Conservation (phyloP, 2,113 vertebrate species). For the Halichoeres trimaculatus region DNA sequence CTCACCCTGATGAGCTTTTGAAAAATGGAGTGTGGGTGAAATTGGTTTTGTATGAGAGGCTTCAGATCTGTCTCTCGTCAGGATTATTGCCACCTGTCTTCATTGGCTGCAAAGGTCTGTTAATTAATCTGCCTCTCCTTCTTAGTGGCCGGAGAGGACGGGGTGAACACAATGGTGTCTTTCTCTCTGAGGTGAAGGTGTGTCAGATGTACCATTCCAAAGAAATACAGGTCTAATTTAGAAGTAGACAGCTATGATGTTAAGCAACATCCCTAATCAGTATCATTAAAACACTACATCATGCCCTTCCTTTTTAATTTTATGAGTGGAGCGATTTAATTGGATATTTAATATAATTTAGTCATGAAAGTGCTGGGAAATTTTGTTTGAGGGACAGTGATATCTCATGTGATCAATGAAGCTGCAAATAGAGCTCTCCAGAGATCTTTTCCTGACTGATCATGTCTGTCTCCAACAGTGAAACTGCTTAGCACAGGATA, state of each 20-base stretch:
- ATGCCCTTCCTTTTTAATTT: slow-evolving; percentile 61
- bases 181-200: slow-evolving; percentile 26
- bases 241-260: slow-evolving; percentile 28
- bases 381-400: slow-evolving; percentile 82
- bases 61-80: slow-evolving; percentile 82
- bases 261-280: slow-evolving; percentile 45
- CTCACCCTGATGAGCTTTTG: slow-evolving; percentile 86
- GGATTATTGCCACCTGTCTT: slow-evolving; percentile 86
- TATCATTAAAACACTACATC: slow-evolving; percentile 64
- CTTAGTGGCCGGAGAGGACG: slow-evolving; percentile 59
- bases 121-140: slow-evolving; percentile 81
- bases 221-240: slow-evolving; percentile 62
- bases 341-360: slow-evolving; percentile 81
- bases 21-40: slow-evolving; percentile 81
- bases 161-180: slow-evolving; percentile 30
- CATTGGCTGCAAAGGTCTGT: slow-evolving; percentile 80
- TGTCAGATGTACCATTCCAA: slow-evolving; percentile 49
- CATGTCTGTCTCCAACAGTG: slow-evolving; percentile 81
- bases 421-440: slow-evolving; percentile 78
- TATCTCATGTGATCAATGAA: slow-evolving; percentile 88
- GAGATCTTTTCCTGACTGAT: slow-evolving; percentile 82
- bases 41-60: slow-evolving; percentile 84
- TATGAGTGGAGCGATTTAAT: slow-evolving; percentile 70
- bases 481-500: slow-evolving; percentile 84
- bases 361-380: slow-evolving; percentile 87